These are phyloP conservation scores for Zaprionus capensis DNA, from an alignment of 1,140 invertebrate species.

Conservation along the genomic window DNA sequence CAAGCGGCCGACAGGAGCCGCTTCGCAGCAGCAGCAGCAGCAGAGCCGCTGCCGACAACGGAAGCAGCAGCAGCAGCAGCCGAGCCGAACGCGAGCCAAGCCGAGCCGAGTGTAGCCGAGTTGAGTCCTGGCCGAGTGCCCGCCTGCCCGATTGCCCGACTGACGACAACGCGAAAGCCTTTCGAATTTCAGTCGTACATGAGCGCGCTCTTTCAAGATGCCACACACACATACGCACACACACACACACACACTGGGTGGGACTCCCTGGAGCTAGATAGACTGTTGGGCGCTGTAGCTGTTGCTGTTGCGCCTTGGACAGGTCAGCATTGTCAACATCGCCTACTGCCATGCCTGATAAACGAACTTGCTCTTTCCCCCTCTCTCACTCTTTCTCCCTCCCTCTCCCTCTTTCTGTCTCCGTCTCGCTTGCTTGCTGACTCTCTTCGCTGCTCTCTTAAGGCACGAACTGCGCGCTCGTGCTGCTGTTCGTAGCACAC, in stretches of 20 bases:
- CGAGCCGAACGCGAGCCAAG: constrained; percentile 5
- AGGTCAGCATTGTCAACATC: constrained; percentile 57
- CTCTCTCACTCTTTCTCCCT: constrained; percentile 3
- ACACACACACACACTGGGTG: constrained; percentile 4
- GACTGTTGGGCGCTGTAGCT: constrained; percentile 56
- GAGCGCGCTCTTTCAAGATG: constrained; percentile 32
- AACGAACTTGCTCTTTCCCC: constrained; percentile 1
- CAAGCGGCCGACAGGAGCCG: constrained; percentile 31
- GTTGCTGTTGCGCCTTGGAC: constrained; percentile 55
- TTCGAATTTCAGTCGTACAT: constrained; percentile 52
- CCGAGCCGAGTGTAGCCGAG: neutral
- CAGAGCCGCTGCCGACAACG: constrained; percentile 7
- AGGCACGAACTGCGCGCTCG: constrained; percentile 6
- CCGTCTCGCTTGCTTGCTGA: neutral
- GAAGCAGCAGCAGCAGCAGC: neutral
- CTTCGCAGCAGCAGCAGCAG: constrained; percentile 27
- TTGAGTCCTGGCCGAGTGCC: neutral
- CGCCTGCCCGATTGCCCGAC: constrained; percentile 28
- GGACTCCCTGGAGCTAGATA: constrained; percentile 26
- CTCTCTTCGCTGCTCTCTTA: constrained; percentile 13
- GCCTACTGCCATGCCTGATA: constrained; percentile 32
- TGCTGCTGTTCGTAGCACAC: constrained; percentile 22
- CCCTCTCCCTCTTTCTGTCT: constrained; percentile 15
- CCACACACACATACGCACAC: constrained; percentile 13
- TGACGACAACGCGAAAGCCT: constrained; percentile 37